Conservation (phyloP, 2,888 invertebrate species). For the Lasioglossum leucozonium region DNA sequence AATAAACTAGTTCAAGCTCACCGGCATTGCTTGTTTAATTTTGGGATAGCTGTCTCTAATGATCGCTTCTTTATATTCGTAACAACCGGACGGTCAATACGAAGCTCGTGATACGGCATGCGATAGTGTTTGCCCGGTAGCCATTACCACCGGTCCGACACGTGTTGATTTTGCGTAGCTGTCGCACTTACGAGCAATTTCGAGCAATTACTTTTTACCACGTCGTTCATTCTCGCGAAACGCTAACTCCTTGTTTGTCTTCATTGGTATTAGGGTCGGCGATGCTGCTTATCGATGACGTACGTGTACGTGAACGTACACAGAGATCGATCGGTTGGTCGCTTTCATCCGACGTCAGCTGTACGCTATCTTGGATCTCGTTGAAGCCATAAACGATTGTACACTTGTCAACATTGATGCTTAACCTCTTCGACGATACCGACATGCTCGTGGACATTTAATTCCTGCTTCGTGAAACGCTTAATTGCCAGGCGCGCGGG, state of each 20-base stretch:
- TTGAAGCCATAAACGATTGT: background rate
- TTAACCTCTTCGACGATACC: background rate
- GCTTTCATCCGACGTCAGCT: background rate
- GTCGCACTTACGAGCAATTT: slow-evolving; percentile 73
- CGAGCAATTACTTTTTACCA: slow-evolving; percentile 72
- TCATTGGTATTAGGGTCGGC: slow-evolving; percentile 9
- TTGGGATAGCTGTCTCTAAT: slow-evolving; percentile 49
- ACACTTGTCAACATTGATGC: slow-evolving; percentile 2
- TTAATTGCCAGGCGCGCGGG: background rate
- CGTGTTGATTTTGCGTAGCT: slow-evolving; percentile 68
- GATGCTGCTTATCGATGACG: slow-evolving; percentile 17
- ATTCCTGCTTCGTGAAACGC: background rate
- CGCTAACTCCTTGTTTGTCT: slow-evolving; percentile 42
- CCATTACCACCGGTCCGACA: slow-evolving; percentile 61
- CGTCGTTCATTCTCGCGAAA: slow-evolving; percentile 29
- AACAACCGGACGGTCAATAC: slow-evolving; percentile 51
- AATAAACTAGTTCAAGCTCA: background rate
- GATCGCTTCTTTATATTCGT: slow-evolving; percentile 70
- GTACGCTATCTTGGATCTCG: slow-evolving; percentile 19
- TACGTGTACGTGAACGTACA: background rate
- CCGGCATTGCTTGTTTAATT: slow-evolving; percentile 25
- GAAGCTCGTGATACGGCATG: slow-evolving; percentile 67
- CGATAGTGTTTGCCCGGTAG: slow-evolving; percentile 75
- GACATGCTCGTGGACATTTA: background rate
- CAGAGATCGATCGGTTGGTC: slow-evolving; percentile 26